Base-by-base conservation (phyloP, 2,113 vertebrate species). In the Stigmatopora nigra region DNA sequence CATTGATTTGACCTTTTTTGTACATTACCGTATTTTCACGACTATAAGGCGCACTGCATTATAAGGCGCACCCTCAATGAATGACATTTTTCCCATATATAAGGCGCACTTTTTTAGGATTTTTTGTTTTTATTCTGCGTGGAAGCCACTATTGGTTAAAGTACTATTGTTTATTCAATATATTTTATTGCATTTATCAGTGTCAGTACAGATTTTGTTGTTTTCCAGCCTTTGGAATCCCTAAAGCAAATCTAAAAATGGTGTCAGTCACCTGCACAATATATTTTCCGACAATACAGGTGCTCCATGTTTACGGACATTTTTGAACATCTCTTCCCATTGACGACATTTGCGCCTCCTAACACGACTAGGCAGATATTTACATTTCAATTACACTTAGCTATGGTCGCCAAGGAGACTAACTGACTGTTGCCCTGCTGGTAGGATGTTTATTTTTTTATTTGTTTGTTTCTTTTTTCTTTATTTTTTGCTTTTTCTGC, bases 1-100 rank as follows among this genome's bases (percentile, higher is more conserved):
- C 66, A 77, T 82, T 71, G 65, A 78, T 79, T 13, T 72, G 74
- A 79, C 69, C 77, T 87, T 86, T 84, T 84, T 82, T 79, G 73
- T 67, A 76, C 44, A 55, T 77, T 8, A n/a, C n/a, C n/a, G n/a
- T n/a, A n/a, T n/a, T n/a, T n/a, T n/a, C n/a, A n/a, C n/a, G n/a
- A n/a, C n/a, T n/a, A n/a, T n/a, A n/a, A n/a, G n/a, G n/a, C n/a
- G n/a, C n/a, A n/a, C n/a, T n/a, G n/a, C n/a, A n/a, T n/a, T n/a
- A n/a, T n/a, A n/a, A n/a, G n/a, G n/a, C n/a, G n/a, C n/a, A n/a
- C n/a, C n/a, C n/a, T n/a, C n/a, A n/a, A n/a, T n/a, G n/a, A n/a
- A n/a, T n/a, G n/a, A n/a, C n/a, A n/a, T n/a, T n/a, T n/a, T n/a
- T n/a, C n/a, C n/a, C n/a, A n/a, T n/a, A n/a, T n/a, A n/a, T n/a